Percentiles rank a stretch among this genome's conserved stretches.
phyloP scores from a whole-genome alignment of 2,888 invertebrate species.

The Leucophenga montana region DNA sequence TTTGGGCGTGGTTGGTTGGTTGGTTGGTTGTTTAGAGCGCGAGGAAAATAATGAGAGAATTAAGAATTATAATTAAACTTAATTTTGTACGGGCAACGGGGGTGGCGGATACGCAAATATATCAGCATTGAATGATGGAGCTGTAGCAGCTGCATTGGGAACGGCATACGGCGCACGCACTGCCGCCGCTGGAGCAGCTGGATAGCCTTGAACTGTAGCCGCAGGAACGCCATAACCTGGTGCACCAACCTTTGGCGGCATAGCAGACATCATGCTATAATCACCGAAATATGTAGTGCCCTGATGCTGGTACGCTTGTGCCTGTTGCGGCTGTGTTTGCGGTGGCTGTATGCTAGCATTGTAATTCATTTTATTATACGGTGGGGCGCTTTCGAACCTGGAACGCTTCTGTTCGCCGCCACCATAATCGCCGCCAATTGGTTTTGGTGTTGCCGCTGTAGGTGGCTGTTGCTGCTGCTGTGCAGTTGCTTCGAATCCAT shows the following conservation, averaged over 20 bases:
- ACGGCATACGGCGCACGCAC: slow-evolving; percentile 65
- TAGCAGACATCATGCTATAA: slow-evolving; percentile 31
- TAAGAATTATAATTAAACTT: slow-evolving; percentile 47
- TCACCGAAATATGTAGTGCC: slow-evolving; percentile 14
- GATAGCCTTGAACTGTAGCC: slow-evolving; percentile 53
- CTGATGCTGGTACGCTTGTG: slow-evolving; percentile 43
- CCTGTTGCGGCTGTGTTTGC: slow-evolving; percentile 43
- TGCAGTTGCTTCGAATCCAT: not conserved
- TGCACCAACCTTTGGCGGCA: slow-evolving; percentile 37
- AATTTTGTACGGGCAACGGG: slow-evolving; percentile 72
- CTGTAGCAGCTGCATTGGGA: slow-evolving; percentile 54
- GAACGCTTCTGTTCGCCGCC: slow-evolving; percentile 58
- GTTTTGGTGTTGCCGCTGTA: slow-evolving; percentile 40
- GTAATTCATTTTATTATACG: slow-evolving; percentile 49
- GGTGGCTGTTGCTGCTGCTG: slow-evolving; percentile 41
- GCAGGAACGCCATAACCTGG: slow-evolving; percentile 54
- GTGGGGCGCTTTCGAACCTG: slow-evolving; percentile 45
- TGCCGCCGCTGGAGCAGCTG: slow-evolving; percentile 50
- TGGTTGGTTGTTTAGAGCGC: no score
- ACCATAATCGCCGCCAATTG: slow-evolving; percentile 47
- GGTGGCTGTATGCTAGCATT: slow-evolving; percentile 53
- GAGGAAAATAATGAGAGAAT: not conserved
- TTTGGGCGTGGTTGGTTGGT: no score
- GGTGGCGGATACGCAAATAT: slow-evolving; percentile 72
- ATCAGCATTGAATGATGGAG: slow-evolving; percentile 47